A percentile compares a stretch with the other conserved stretches of the same genome.
Evolutionary conservation across 2,888 invertebrate species (phyloP).

Genomic region (Noctua janthina): DNA sequence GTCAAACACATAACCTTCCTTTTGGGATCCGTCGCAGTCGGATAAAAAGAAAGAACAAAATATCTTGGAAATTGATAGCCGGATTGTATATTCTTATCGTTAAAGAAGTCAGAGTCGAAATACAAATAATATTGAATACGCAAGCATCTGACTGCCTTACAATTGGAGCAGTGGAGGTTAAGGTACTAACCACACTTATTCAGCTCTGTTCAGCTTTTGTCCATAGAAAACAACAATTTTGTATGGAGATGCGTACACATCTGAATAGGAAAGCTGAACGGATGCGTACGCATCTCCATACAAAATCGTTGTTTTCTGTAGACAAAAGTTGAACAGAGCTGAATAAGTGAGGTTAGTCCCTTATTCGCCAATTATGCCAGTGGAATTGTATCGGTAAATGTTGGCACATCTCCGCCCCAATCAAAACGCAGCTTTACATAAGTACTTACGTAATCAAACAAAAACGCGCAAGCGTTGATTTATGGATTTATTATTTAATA

Average conservation of each 20-base stretch:
- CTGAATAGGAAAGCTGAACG: too few relatives aligned
- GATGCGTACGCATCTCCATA: too few relatives aligned
- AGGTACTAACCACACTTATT: too few relatives aligned
- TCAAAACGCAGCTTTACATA: slow-evolving; percentile 21
- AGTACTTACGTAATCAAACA: slow-evolving; percentile 7
- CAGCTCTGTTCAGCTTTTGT: too few relatives aligned
- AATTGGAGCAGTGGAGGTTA: not conserved
- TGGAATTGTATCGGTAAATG: not conserved
- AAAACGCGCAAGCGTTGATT: slow-evolving; percentile 26
- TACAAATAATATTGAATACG: not conserved
- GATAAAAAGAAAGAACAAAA: not conserved
- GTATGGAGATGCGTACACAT: too few relatives aligned
- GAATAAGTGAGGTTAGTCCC: too few relatives aligned
- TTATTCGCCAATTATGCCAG: not conserved
- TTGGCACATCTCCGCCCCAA: not conserved
- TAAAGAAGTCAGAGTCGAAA: too few relatives aligned
- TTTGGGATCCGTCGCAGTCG: not conserved
- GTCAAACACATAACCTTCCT: not conserved
- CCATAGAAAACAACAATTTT: too few relatives aligned
- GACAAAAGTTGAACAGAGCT: too few relatives aligned
- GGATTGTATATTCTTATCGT: not conserved
- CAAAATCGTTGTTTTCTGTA: too few relatives aligned
- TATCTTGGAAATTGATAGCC: not conserved
- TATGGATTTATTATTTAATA: not conserved
- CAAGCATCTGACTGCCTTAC: slow-evolving; percentile 9